A percentile compares a stretch with the other conserved stretches of the same genome.
phyloP scores from a whole-genome alignment of 2,113 vertebrate genomes.

The Thryonomys swinderianus region DNA sequence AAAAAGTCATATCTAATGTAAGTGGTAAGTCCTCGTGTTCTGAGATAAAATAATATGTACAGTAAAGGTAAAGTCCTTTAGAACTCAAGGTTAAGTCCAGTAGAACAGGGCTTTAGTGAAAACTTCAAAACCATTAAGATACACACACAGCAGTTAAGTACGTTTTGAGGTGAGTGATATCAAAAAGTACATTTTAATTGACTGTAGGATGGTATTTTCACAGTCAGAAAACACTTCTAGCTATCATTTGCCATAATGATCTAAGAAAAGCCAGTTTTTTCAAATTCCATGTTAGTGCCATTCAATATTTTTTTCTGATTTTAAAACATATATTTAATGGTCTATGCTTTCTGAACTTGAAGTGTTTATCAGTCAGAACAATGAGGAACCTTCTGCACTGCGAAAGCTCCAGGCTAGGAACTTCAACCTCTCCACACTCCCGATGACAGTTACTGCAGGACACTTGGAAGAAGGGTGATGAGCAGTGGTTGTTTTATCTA shows the following conservation, averaged over 20 bases:
- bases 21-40: background rate
- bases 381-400: background rate
- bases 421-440: background rate
- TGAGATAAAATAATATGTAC: background rate
- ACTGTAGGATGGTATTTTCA: slow-evolving; percentile 4
- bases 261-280: background rate
- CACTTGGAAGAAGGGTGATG: background rate
- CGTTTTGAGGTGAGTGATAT: background rate
- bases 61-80: background rate
- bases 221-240: background rate
- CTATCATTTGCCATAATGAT: background rate
- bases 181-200: background rate
- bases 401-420: background rate
- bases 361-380: background rate
- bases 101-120: background rate
- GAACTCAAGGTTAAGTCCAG: background rate
- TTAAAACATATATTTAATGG: background rate
- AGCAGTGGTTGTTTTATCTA: background rate
- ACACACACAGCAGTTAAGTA: background rate
- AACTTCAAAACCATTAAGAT: background rate
- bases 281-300: background rate
- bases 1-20: background rate
- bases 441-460: background rate
- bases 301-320: background rate
- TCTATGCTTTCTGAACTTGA: background rate